Base-by-base conservation (phyloP, 2,113 vertebrate genomes). In the Tympanuchus pallidicinctus region DNA sequence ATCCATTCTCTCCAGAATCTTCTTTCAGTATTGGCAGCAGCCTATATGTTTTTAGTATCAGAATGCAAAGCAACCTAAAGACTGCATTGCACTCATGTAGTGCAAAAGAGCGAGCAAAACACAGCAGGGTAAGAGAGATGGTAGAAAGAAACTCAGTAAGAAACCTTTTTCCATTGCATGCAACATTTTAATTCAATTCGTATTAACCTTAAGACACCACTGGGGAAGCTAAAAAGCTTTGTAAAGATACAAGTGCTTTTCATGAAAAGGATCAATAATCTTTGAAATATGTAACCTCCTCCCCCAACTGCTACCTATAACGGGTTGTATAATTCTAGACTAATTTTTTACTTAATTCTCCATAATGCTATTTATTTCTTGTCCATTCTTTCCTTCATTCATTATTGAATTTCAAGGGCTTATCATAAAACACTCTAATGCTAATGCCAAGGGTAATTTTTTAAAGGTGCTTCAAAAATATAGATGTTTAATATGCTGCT, bases 401-500 rank as follows among this genome's bases (percentile, higher is more conserved):
- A 34, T 73, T 75, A 69, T 43, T 72, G 70, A 85, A 86, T 93
- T 84, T 94, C 71, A 32, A 21, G 45, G 36, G 50, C 65, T 79
- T 76, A 45, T 85, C 42, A 50, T 73, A 85, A 93, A 96, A 91
- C 32, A 70, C 40, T 66, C 47, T 81, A 82, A 84, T 84, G 73
- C 18, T 80, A 91, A 80, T 88, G 28, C 36, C 81, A 65, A 81
- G 30, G n/a, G 77, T 84, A 65, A 76, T 89, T 88, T 94, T 82
- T 72, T 57, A 90, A 93, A 93, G 80, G 59, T 89, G 54, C 38
- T 66, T 84, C 42, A 65, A 60, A 92, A 87, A 32, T 87, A 56
- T 50, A 70, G 77, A 18, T 76, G 45, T 84, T 95, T 96, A 93
- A 93, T 94, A 89, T 88, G 74, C 92, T 84, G 81, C 74, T 87